Conservation (phyloP, 2,888 invertebrate genomes). For the Ennomos fuscantarius region DNA sequence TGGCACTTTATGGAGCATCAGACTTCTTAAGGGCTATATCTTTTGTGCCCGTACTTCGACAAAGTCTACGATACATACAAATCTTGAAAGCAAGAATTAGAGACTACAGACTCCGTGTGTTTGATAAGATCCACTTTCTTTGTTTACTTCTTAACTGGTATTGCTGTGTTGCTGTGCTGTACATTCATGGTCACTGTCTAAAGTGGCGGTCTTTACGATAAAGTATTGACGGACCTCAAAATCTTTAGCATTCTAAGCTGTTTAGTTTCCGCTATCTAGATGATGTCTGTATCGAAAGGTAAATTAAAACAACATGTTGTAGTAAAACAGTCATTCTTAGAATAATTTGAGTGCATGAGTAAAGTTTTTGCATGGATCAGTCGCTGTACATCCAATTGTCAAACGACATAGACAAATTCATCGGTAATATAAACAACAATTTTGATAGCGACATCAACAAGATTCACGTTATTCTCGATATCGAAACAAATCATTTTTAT, state of each 20-base stretch:
- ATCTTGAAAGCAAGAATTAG: constrained; percentile 28
- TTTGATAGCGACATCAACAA: constrained; percentile 51
- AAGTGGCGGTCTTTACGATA: constrained; percentile 46
- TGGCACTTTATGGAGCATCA: constrained; percentile 51
- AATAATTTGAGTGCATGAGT: constrained; percentile 61
- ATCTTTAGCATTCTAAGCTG: constrained; percentile 43
- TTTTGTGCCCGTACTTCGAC: constrained; percentile 47
- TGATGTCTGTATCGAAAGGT: constrained; percentile 60
- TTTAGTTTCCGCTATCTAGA: constrained; percentile 58
- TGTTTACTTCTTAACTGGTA: background rate
- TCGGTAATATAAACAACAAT: constrained; percentile 45
- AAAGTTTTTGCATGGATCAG: constrained; percentile 61
- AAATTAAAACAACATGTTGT: constrained; percentile 53
- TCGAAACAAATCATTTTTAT: constrained; percentile 46
- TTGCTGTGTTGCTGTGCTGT: constrained; percentile 34
- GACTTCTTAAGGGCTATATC: constrained; percentile 50
- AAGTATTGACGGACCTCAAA: constrained; percentile 29
- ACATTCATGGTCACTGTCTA: too few species aligned
- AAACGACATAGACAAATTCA: constrained; percentile 51
- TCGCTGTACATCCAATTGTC: constrained; percentile 45
- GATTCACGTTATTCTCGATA: constrained; percentile 47
- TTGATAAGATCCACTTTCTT: constrained; percentile 1
- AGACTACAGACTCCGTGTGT: constrained; percentile 19
- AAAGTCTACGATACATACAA: constrained; percentile 31
- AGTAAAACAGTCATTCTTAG: constrained; percentile 48